These are phyloP conservation scores for Sycophila sp. DNA, from an alignment of 1,140 invertebrate genomes.

Conservation along the genomic window DNA sequence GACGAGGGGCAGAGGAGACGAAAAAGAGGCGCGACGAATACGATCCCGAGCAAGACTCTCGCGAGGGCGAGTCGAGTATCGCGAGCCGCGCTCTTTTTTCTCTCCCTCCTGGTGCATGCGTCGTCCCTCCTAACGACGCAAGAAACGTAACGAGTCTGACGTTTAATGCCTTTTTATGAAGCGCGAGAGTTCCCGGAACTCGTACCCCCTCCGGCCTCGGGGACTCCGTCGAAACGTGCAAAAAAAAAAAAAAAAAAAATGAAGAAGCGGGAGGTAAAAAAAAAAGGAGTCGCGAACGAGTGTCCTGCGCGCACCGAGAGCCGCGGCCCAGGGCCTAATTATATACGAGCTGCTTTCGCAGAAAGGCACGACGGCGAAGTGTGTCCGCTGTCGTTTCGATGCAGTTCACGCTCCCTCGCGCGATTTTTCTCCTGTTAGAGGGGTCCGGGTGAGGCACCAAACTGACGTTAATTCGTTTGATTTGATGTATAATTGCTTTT, in stretches of 20 bases:
- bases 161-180: constrained; percentile 48
- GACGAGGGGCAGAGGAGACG: neutral
- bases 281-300: constrained; percentile 17
- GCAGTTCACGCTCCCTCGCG: too few species aligned
- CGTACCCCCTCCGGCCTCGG: too few species aligned
- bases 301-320: neutral
- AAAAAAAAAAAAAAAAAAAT: neutral
- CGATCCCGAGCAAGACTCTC: neutral
- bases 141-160: constrained; percentile 51
- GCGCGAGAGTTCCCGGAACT: constrained; percentile 40
- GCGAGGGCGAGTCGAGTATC: too few species aligned
- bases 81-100: neutral
- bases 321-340: neutral
- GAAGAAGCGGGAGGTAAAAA: neutral
- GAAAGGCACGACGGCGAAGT: neutral
- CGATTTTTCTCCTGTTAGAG: neutral
- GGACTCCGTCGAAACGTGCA: too few species aligned
- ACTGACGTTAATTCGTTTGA: too few species aligned
- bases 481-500: neutral
- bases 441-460: too few species aligned
- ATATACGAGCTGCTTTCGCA: constrained; percentile 23
- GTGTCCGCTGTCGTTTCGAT: too few species aligned
- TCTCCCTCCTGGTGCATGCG: neutral
- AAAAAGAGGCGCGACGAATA: neutral
- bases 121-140: constrained; percentile 42